Evolutionary conservation across 2,113 vertebrate species (phyloP), one percentile per base, ranked within the genome.

Genomic region (Craseonycteris thonglongyai): DNA sequence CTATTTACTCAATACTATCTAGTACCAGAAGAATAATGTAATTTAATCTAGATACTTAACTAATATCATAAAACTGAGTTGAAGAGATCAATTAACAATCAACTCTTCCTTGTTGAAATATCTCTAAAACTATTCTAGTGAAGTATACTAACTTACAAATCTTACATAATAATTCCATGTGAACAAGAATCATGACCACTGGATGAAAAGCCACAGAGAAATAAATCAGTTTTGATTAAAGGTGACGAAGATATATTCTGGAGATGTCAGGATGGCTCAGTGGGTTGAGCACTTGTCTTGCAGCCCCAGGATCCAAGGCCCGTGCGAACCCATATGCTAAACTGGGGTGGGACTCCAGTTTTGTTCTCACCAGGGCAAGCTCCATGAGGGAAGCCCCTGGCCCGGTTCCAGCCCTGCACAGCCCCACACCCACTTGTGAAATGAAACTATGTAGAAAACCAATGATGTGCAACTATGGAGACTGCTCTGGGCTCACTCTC

Each of bases 161-260:
- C 16, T 82, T 79, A 91, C 10, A 42, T 45, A 78, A 35, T 42
- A 93, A 91, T 79, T 69, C 40, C 65, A 94, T 5, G 10, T 59
- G 59, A 90, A 85, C 19, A 86, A 26, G 5, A 72, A 72, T 42
- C 19, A 18, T 92, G 42, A 86, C 7, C 51, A 86, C 0, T 94
- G 4, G 22, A 83, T 71, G 30, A 94, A 87, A 92, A 87, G 54
- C 4, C 26, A 92, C 8, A 87, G 13, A 91, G 40, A 92, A 83
- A 51, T 38, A 95, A 54, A 69, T 21, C 11, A 83, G 83, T 81
- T 95, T 79, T 83, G 38, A 8, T 42, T 95, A 94, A 94, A 91
- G 4, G 24, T 65, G 13, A 38, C 65, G 58, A 93, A 51, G 28
- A 65, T 47, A 79, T 65, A 58, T 69, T 83, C 24, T 90, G 24